Evolutionary conservation across 2,113 vertebrate genomes (phyloP).

Genomic region (Phrynocephalus versicolor): DNA sequence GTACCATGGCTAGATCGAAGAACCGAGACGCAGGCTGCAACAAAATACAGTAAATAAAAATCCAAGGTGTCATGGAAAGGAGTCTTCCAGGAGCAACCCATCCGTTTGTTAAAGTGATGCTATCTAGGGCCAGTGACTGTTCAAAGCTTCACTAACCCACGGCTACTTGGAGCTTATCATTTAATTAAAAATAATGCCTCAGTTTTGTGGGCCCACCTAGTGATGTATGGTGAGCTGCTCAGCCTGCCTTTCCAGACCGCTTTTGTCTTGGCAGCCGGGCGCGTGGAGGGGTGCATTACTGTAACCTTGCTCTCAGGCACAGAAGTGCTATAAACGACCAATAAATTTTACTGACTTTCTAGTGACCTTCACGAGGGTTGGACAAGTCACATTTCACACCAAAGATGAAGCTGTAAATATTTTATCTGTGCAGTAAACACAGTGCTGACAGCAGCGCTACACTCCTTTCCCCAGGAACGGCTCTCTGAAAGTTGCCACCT

Average conservation of each 20-base stretch:
- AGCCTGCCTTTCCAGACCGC: neutral
- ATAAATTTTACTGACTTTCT: conserved; percentile 73
- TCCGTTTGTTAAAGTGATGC: neutral
- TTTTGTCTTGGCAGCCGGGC: conserved; percentile 19
- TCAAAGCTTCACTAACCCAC: conserved; percentile 24
- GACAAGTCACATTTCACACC: conserved; percentile 62
- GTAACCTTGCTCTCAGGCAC: conserved; percentile 47
- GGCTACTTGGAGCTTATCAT: conserved; percentile 43
- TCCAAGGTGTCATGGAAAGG: conserved; percentile 1
- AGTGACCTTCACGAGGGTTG: conserved; percentile 65
- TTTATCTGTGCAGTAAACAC: conserved; percentile 74
- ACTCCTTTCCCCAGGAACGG: conserved; percentile 23
- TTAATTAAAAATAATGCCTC: conserved; percentile 49
- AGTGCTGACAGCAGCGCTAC: conserved; percentile 42
- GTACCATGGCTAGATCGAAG: accelerated
- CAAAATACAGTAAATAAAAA: neutral
- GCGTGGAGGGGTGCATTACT: neutral
- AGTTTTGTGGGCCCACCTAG: conserved; percentile 9
- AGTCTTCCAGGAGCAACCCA: neutral
- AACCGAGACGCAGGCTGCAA: accelerated
- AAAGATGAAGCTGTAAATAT: conserved; percentile 74
- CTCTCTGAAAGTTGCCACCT: neutral
- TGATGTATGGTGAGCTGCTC: neutral
- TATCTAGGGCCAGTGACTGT: conserved; percentile 23
- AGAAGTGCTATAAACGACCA: conserved; percentile 52